Evolutionary conservation across 2,113 vertebrate species (phyloP).

Genomic region (Solenodon paradoxus): DNA sequence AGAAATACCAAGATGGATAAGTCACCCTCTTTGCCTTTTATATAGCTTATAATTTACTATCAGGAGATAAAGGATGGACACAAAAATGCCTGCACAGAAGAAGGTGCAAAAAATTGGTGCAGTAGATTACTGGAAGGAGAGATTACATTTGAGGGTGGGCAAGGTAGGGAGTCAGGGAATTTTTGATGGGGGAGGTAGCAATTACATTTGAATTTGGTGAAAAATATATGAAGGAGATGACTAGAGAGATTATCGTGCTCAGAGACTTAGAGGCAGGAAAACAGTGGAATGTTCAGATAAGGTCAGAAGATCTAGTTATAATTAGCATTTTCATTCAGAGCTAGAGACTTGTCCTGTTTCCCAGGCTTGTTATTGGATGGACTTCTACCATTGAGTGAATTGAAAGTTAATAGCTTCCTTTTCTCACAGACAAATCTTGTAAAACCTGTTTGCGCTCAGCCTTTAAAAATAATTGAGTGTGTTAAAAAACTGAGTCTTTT

Average conservation of each 20-base stretch:
- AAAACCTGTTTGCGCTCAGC: slow-evolving; percentile 54
- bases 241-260: not conserved
- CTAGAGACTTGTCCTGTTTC: slow-evolving; percentile 36
- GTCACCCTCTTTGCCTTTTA: not conserved
- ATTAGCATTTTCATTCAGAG: slow-evolving; percentile 60
- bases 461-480: slow-evolving; percentile 65
- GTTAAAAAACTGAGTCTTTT: slow-evolving; percentile 41
- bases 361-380: slow-evolving; percentile 47
- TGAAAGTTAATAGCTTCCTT: slow-evolving; percentile 67
- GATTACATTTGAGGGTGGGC: not conserved
- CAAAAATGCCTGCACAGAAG: not conserved
- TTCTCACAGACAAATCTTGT: slow-evolving; percentile 50
- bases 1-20: not conserved
- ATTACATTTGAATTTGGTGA: not conserved
- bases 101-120: not conserved
- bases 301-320: slow-evolving; percentile 22
- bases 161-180: not conserved
- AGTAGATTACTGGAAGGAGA: not conserved
- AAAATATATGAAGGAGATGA: not conserved
- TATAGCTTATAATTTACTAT: not conserved
- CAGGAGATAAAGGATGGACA: not conserved
- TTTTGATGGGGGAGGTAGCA: not conserved
- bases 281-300: slow-evolving; percentile 17
- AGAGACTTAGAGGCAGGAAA: slow-evolving; percentile 13
- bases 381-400: slow-evolving; percentile 44